Conservation (phyloP, 2,113 vertebrate species). For the Lepidiolamprologus cunningtoni region DNA sequence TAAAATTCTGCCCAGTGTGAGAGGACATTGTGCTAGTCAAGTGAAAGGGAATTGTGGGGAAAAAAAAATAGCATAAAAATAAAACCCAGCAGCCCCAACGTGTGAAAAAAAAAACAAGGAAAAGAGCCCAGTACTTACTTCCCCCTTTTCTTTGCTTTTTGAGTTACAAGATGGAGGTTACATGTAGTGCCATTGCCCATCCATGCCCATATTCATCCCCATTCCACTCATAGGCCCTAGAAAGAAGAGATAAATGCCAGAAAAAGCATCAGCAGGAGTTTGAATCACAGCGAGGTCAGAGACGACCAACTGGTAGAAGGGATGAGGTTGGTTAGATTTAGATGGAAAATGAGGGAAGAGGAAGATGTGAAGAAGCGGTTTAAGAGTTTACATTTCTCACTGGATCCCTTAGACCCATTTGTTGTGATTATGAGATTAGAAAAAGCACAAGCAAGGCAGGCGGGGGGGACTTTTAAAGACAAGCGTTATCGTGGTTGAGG, state of each 20-base stretch:
- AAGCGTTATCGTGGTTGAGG: background rate
- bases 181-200: slow-evolving; percentile 99
- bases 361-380: background rate
- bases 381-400: background rate
- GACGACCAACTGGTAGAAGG: slow-evolving; percentile 3
- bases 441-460: slow-evolving; percentile 61
- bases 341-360: slow-evolving; percentile 8
- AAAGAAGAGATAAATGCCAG: slow-evolving; percentile 85
- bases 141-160: slow-evolving; percentile 96
- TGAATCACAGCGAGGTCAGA: slow-evolving; percentile 61
- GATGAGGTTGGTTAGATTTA: background rate
- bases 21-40: background rate
- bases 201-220: slow-evolving; percentile 99
- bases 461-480: slow-evolving; percentile 29
- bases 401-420: background rate
- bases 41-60: slow-evolving; percentile 25
- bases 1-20: background rate
- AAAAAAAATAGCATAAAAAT: slow-evolving; percentile 14
- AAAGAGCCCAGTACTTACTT: slow-evolving; percentile 90
- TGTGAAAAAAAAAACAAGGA: slow-evolving; percentile 26
- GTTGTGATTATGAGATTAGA: slow-evolving; percentile 38
- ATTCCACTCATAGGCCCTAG: slow-evolving; percentile 99
- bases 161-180: slow-evolving; percentile 96
- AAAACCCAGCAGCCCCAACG: slow-evolving; percentile 16
- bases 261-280: slow-evolving; percentile 77